A percentile compares a stretch with the other conserved stretches of the same genome.
Conservation (phyloP, 2,888 invertebrate genomes). For the Parnassius glacialis region DNA sequence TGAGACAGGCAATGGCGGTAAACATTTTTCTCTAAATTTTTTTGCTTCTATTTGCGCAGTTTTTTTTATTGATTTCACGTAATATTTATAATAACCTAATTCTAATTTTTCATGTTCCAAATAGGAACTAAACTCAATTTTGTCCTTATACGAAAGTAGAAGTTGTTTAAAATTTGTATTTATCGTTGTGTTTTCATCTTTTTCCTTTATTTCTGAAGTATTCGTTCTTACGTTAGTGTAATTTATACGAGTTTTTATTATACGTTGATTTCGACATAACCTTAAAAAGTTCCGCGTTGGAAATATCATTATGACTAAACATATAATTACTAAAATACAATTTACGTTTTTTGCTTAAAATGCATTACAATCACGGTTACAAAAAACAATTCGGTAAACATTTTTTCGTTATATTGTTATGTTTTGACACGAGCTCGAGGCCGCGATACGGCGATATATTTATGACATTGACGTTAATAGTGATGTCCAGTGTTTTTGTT, state of each 20-base stretch:
- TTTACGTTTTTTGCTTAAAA: conserved; percentile 15
- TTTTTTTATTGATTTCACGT: conserved; percentile 51
- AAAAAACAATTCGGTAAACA: conserved; percentile 1
- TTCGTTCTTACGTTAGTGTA: conserved; percentile 39
- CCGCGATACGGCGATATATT: background rate
- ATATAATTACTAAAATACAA: conserved; percentile 10
- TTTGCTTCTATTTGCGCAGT: conserved; percentile 44
- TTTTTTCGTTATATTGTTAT: conserved; percentile 1
- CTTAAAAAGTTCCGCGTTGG: conserved; percentile 58
- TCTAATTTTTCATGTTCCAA: conserved; percentile 64
- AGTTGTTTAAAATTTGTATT: conserved; percentile 48
- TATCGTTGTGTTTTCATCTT: conserved; percentile 32
- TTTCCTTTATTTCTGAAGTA: conserved; percentile 32
- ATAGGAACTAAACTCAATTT: conserved; percentile 68
- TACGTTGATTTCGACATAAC: conserved; percentile 59
- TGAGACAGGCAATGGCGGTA: conserved; percentile 74
- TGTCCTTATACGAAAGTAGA: conserved; percentile 56
- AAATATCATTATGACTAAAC: conserved; percentile 46
- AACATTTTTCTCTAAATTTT: conserved; percentile 44
- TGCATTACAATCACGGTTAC: conserved; percentile 4
- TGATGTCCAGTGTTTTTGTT: conserved; percentile 12
- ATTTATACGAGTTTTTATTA: conserved; percentile 45
- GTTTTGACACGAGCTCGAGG: conserved; percentile 2
- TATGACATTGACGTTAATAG: conserved; percentile 19
- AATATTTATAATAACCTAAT: conserved; percentile 59